phyloP scores from a whole-genome alignment of 2,888 invertebrate species.

The Dyspetes luteomarginatus region DNA sequence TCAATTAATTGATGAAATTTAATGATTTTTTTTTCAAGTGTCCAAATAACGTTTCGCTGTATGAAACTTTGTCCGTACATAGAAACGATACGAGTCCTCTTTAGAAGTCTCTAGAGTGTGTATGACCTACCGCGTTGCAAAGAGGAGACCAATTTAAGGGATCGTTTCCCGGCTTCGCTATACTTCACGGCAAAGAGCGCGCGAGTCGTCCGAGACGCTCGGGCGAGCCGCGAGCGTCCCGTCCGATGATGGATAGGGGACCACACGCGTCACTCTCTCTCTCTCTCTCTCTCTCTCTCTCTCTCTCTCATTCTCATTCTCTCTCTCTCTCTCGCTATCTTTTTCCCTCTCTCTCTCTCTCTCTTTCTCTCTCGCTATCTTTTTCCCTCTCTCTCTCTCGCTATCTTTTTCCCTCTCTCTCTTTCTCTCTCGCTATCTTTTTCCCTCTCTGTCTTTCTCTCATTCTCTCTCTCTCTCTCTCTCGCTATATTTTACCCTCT shows the following conservation, averaged over 20 bases:
- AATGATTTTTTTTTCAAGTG: no score
- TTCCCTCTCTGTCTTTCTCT: no score
- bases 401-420: no score
- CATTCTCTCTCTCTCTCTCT: no score
- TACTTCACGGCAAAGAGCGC: constrained; percentile 74
- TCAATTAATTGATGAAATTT: no score
- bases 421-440: no score
- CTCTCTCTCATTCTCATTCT: no score
- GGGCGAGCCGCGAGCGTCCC: constrained; percentile 69
- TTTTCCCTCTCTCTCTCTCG: no score
- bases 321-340: no score
- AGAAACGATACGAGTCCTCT: not conserved
- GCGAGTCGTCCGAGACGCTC: constrained; percentile 76
- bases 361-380: no score
- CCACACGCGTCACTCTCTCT: constrained; percentile 68
- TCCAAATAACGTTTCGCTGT: not conserved
- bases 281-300: constrained; percentile 22
- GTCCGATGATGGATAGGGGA: constrained; percentile 73
- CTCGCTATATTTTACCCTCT: no score
- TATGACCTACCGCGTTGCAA: constrained; percentile 80
- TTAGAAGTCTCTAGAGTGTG: constrained; percentile 24
- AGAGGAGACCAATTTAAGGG: constrained; percentile 80
- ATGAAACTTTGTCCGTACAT: not conserved
- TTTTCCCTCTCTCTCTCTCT: no score
- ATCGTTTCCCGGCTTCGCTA: constrained; percentile 79